Evolutionary conservation across 2,797 vertebrate species (phyloP), one percentile per base, ranked within the genome.

Genomic region (Coracias cyanogaster): DNA sequence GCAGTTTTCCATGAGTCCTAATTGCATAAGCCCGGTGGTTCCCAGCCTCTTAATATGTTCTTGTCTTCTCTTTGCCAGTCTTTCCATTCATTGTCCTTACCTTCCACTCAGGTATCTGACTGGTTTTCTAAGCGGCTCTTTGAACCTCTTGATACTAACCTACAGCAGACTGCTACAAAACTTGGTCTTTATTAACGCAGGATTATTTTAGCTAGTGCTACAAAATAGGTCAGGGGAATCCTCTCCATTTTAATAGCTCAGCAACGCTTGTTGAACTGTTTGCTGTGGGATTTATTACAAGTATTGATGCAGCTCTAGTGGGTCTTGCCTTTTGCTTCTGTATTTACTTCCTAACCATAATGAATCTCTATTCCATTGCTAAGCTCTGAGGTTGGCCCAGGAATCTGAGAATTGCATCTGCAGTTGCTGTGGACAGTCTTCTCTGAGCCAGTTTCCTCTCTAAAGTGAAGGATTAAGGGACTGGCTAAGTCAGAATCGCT

Each of bases 281-380:
- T 93, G 26, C 45, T 80, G 8, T 51, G 65, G 76, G 82, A 86
- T 76, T 89, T 87, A 45, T 49, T 70, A 1, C 15, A 88, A 69
- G 54, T 73, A 73, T 90, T 70, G 66, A 86, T 87, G 78, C 65
- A 81, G 15, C 74, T 85, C 10, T 71, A 74, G 57, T 51, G 71
- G 26, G 16, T 85, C 87, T 83, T 85, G 78, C 58, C 45, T 89
- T 91, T 90, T 46, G 15, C 17, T 48, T 74, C 54, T 69, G 3
- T 69, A 51, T 92, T 94, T 87, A 49, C 55, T 89, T 94, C 49
- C 72, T 85, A 62, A 80, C 72, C 76, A 45, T 81, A 86, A 90
- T 78, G 76, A 83, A 86, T 90, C 48, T 89, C 67, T 92, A 0
- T 89, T 80, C 60, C 28, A 48, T 82, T 85, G 76, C 31, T 58